phyloP scores from a whole-genome alignment of 2,797 vertebrate species.

The Melanogrammus aeglefinus region DNA sequence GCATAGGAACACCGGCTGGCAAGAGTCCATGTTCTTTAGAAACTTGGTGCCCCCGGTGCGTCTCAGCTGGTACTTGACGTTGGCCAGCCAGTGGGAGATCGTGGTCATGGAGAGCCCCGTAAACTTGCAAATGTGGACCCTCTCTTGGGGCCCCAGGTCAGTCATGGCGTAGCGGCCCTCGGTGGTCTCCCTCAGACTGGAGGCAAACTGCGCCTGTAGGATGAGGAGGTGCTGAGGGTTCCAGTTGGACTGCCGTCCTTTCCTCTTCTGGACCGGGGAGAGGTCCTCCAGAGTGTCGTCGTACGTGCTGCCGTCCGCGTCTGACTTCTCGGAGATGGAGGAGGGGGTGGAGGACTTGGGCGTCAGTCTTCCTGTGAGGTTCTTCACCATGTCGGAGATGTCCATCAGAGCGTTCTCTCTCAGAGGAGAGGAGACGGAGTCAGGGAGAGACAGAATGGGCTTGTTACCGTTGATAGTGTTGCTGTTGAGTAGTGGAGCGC shows the following conservation, averaged over 20 bases:
- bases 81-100: conserved; percentile 99
- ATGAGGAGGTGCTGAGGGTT: conserved; percentile 99
- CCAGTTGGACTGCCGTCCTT: conserved; percentile 99
- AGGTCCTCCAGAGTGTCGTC: conserved; percentile 96
- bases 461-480: conserved; percentile 72
- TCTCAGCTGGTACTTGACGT: conserved; percentile 99
- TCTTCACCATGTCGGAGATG: conserved; percentile 99
- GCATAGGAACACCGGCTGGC: conserved; percentile 99
- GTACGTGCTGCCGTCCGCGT: conserved; percentile 92
- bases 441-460: conserved; percentile 80
- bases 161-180: conserved; percentile 98
- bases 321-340: conserved; percentile 95
- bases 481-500: conserved; percentile 52
- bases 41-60: conserved; percentile 99
- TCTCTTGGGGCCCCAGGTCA: conserved; percentile 96
- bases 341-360: conserved; percentile 98
- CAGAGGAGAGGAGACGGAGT: conserved; percentile 85
- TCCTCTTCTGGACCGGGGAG: conserved; percentile 94
- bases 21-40: conserved; percentile 99
- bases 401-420: conserved; percentile 97
- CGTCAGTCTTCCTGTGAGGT: conserved; percentile 95
- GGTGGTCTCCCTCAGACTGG: conserved; percentile 92
- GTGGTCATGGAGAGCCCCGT: conserved; percentile 99
- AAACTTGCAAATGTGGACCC: conserved; percentile 99
- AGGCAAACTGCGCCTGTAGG: conserved; percentile 98